Evolutionary conservation across 2,888 invertebrate species (phyloP), one percentile per base, ranked within the genome.

Genomic region (Drepana falcataria): DNA sequence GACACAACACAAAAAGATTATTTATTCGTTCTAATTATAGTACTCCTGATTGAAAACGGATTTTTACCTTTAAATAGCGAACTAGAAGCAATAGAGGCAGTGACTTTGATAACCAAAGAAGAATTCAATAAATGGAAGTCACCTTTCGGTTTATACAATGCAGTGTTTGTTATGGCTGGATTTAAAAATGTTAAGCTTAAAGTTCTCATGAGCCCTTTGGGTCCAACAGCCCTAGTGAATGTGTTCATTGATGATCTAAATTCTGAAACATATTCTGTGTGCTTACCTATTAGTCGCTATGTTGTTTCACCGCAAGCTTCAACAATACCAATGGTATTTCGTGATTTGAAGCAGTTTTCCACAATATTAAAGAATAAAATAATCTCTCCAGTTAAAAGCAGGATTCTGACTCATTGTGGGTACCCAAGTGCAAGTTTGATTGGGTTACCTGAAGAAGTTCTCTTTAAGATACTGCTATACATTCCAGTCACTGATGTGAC

Each of bases 301-400:
- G 77, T 91, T 54, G 83, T 83, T 6, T 79, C 83, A 49, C 79
- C 81, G 7, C 76, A 81, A 64, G 81, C 81, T 52, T 76, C 81
- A 53, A 77, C 77, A 4, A 80, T 84, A 48, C 83, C 84, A 52
- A 78, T 81, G 75, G 85, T 85, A 66, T 89, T 83, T 66, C 73
- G 79, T 37, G 83, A 88, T 54, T 61, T 93, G 47, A 87, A 87
- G 63, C 87, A 91, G 64, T 77, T 93, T 35, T 85, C 91, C 5
- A 68, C 75, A 47, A 86, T 82, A 54, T 84, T 93, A 57, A 94
- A 93, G 65, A 90, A 94, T 61, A 79, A 85, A 54, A 63, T 94
- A 35, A 68, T 92, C 47, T 81, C 90, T 41, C 92, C 93, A 37
- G 85, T 93, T 48, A 92, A 93, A 53, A 91, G 92, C 64, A 85